Evolutionary conservation across 2,888 invertebrate species (phyloP).

Genomic region (Sepiola atlantica): DNA sequence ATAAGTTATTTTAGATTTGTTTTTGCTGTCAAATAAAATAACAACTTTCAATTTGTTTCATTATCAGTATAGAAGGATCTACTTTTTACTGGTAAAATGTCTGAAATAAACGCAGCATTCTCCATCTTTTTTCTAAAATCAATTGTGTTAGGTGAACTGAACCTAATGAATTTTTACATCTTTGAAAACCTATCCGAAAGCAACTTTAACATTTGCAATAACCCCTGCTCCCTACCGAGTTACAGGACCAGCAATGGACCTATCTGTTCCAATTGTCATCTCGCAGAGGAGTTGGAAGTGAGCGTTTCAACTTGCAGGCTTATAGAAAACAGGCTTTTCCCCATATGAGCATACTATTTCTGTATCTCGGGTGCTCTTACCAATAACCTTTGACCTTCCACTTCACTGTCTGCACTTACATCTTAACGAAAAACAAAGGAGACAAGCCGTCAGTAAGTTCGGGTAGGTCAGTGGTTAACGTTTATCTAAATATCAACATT

Average conservation of each 20-base stretch:
- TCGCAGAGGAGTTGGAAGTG: background rate
- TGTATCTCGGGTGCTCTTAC: background rate
- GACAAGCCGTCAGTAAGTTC: background rate
- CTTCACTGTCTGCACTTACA: background rate
- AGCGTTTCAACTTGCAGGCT: background rate
- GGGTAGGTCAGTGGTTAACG: background rate
- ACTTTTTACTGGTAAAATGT: background rate
- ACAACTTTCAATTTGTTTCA: background rate
- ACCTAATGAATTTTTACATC: slow-evolving; percentile 14
- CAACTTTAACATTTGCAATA: background rate
- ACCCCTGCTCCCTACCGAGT: background rate
- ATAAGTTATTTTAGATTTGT: too few species aligned
- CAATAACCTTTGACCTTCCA: background rate
- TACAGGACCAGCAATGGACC: background rate
- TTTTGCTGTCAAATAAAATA: background rate
- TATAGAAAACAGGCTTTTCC: background rate
- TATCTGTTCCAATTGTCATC: background rate
- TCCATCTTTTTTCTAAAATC: background rate
- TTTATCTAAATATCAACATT: background rate
- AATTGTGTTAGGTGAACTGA: background rate
- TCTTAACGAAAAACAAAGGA: background rate
- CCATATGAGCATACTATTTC: background rate
- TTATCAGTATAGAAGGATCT: background rate
- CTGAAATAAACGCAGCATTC: background rate
- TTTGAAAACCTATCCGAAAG: background rate